Percentiles rank a stretch among this genome's conserved stretches.
phyloP scores from a whole-genome alignment of 2,888 invertebrate genomes.

The Cancer borealis region DNA sequence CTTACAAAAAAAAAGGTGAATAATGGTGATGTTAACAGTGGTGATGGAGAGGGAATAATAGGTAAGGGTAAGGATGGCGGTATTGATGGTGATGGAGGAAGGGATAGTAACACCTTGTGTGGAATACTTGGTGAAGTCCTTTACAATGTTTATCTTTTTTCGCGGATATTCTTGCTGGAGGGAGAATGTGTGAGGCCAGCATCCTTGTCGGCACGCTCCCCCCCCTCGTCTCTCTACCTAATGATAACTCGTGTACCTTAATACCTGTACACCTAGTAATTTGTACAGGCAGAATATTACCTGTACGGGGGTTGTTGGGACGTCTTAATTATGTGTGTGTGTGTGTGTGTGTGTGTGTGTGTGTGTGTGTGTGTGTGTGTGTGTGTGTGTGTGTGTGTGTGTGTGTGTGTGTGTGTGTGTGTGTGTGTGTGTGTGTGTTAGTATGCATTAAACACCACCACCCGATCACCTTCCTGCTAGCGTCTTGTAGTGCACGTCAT shows the following conservation, averaged over 20 bases:
- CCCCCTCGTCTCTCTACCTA: not conserved
- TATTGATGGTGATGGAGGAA: too few species aligned
- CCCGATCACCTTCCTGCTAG: not conserved
- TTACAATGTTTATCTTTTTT: not conserved
- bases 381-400: constrained; percentile 25
- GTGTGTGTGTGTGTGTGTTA: not conserved
- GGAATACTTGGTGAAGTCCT: too few species aligned
- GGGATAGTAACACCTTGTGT: too few species aligned
- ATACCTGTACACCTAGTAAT: not conserved
- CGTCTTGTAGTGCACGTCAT: not conserved
- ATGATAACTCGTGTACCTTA: not conserved
- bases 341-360: constrained; percentile 20
- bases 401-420: not conserved
- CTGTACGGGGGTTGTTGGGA: not conserved
- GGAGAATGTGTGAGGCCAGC: not conserved
- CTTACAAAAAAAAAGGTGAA: not conserved
- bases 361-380: not conserved
- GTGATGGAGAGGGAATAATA: not conserved
- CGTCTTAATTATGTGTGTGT: not conserved
- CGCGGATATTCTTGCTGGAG: not conserved
- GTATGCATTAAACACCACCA: not conserved
- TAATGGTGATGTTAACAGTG: not conserved
- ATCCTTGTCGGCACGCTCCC: not conserved
- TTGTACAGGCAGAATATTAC: not conserved
- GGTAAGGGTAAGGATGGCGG: too few species aligned